Evolutionary conservation across 2,888 invertebrate genomes (phyloP).

Genomic region (Oxyscelio sp.): DNA sequence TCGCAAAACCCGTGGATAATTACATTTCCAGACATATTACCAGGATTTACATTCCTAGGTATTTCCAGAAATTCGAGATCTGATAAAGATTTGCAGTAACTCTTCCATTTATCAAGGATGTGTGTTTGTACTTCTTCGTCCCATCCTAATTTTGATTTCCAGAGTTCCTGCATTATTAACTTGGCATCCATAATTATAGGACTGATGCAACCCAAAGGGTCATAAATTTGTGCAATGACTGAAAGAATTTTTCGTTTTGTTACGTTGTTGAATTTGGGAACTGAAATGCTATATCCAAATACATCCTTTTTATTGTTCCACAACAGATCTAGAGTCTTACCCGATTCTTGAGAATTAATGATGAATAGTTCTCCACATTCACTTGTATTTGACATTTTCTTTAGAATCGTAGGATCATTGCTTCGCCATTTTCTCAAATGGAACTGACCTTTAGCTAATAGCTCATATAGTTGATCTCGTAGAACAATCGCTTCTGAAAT

Average conservation of each 20-base stretch:
- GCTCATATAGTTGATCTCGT: neutral
- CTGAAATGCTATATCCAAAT: conserved; percentile 42
- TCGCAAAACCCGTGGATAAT: conserved; percentile 75
- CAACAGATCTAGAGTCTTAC: conserved; percentile 54
- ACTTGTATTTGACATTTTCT: no score
- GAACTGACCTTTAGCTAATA: conserved; percentile 34
- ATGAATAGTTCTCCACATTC: neutral
- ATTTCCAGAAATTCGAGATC: conserved; percentile 25
- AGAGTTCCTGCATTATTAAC: conserved; percentile 34
- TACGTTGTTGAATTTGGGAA: neutral
- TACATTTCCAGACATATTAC: neutral
- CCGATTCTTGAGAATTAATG: conserved; percentile 40
- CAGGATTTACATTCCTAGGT: conserved; percentile 22
- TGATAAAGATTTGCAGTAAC: neutral
- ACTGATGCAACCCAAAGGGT: conserved; percentile 55
- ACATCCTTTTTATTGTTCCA: conserved; percentile 57
- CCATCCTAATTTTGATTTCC: conserved; percentile 33
- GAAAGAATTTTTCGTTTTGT: conserved; percentile 59
- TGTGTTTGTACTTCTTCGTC: conserved; percentile 22
- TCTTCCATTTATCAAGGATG: neutral
- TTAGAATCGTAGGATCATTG: conserved; percentile 8
- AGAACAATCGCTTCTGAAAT: neutral
- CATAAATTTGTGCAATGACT: conserved; percentile 64
- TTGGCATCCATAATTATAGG: conserved; percentile 63
- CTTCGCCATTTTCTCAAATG: conserved; percentile 56